Percentiles rank a stretch among this genome's conserved stretches.
phyloP scores from a whole-genome alignment of 2,888 invertebrate genomes.

The Bibio marci region DNA sequence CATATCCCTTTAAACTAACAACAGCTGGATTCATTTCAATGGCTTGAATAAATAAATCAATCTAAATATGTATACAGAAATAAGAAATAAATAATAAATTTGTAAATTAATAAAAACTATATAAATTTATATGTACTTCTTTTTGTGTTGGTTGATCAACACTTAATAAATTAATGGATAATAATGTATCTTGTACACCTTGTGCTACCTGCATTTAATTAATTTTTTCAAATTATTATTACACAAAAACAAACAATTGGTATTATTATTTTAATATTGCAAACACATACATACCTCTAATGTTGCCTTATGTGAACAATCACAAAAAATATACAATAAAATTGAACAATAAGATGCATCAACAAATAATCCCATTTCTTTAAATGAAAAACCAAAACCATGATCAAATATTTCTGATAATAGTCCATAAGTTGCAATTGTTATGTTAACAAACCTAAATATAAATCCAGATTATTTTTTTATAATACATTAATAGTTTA shows the following conservation, averaged over 20 bases:
- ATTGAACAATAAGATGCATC: conserved; percentile 42
- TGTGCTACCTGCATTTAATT: conserved; percentile 35
- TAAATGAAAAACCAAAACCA: conserved; percentile 45
- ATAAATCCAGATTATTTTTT: background rate
- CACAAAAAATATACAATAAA: conserved; percentile 43
- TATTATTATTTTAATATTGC: too few species aligned
- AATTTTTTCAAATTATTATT: too few species aligned
- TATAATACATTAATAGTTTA: background rate
- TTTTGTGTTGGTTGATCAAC: conserved; percentile 41
- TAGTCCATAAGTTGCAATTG: conserved; percentile 48
- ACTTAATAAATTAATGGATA: conserved; percentile 38
- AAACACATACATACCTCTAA: too few species aligned
- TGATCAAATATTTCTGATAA: conserved; percentile 49
- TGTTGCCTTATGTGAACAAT: conserved; percentile 48
- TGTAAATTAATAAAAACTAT: background rate
- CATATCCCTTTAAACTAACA: conserved; percentile 47
- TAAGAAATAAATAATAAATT: conserved; percentile 4
- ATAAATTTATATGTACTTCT: conserved; percentile 29
- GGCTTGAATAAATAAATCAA: conserved; percentile 48
- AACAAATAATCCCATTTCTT: conserved; percentile 47
- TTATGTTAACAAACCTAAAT: conserved; percentile 43
- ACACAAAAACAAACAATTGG: too few species aligned
- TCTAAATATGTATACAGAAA: conserved; percentile 25
- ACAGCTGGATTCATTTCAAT: conserved; percentile 54
- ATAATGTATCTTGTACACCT: conserved; percentile 41